These are phyloP conservation scores for Molanna angustata DNA, from an alignment of 2,888 invertebrate genomes.

Conservation along the genomic window DNA sequence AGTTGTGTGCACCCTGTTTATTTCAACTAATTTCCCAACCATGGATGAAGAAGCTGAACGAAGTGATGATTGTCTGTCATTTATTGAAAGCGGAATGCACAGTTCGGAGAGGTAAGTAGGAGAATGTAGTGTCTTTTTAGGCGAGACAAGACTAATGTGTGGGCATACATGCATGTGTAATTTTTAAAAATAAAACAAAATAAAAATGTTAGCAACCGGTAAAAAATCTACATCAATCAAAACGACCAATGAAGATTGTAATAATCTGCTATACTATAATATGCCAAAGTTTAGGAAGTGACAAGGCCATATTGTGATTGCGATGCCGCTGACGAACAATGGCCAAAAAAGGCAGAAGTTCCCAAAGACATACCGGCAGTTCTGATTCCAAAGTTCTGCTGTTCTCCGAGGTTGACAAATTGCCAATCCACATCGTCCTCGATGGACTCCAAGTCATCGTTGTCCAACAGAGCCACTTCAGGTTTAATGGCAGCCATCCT, in stretches of 20 bases:
- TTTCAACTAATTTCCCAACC: too few relatives aligned
- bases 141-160: too few relatives aligned
- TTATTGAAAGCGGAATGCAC: too few relatives aligned
- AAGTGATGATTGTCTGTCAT: too few relatives aligned
- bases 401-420: constrained; percentile 89
- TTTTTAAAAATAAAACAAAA: too few relatives aligned
- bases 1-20: too few relatives aligned
- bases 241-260: neutral
- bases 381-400: constrained; percentile 92
- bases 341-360: constrained; percentile 1
- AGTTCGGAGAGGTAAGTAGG: too few relatives aligned
- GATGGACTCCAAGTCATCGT: constrained; percentile 78
- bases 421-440: constrained; percentile 92
- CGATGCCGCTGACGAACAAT: constrained; percentile 24
- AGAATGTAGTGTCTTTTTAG: too few relatives aligned
- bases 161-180: too few relatives aligned
- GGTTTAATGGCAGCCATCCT: constrained; percentile 91
- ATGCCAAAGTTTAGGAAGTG: constrained; percentile 22
- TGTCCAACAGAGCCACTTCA: constrained; percentile 86
- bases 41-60: too few relatives aligned
- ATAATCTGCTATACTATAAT: neutral
- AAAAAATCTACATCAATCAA: constrained; percentile 11
- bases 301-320: constrained; percentile 5
- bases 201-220: too few relatives aligned
- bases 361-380: constrained; percentile 65